These are phyloP conservation scores for Cheirogaleus major DNA, from an alignment of 2,797 vertebrate genomes.

Conservation along the genomic window DNA sequence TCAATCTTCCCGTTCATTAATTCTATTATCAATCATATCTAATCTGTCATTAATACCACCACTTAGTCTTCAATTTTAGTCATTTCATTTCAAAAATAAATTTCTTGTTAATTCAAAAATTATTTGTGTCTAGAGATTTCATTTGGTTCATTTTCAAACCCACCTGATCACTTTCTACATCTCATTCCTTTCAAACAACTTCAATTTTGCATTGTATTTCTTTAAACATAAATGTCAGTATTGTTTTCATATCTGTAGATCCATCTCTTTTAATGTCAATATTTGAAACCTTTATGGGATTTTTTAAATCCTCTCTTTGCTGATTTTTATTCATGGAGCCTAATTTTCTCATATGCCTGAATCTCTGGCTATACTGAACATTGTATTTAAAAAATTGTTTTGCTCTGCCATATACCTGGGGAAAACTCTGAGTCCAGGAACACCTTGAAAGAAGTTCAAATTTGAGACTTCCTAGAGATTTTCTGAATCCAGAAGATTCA, in stretches of 20 bases:
- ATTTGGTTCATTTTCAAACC: not conserved
- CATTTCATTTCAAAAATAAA: not conserved
- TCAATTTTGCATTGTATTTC: not conserved
- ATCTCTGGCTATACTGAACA: not conserved
- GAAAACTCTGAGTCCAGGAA: not conserved
- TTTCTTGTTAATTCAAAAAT: not conserved
- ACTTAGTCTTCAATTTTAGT: not conserved
- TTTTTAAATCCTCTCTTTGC: not conserved
- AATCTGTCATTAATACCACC: not conserved
- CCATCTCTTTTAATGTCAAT: not conserved
- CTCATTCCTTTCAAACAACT: not conserved
- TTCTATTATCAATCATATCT: not conserved
- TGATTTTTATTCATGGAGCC: not conserved
- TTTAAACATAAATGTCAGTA: not conserved
- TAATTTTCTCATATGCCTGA: not conserved
- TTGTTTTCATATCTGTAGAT: not conserved
- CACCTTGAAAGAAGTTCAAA: not conserved
- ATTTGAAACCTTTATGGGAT: not conserved
- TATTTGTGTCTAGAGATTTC: not conserved
- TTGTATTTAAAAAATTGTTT: not conserved
- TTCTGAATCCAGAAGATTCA: not conserved
- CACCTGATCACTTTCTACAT: not conserved
- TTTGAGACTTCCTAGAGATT: not conserved
- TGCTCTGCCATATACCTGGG: not conserved
- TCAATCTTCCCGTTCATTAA: not conserved